These are phyloP conservation scores for Simalia tracyae DNA, from an alignment of 2,797 vertebrate species.

Conservation along the genomic window DNA sequence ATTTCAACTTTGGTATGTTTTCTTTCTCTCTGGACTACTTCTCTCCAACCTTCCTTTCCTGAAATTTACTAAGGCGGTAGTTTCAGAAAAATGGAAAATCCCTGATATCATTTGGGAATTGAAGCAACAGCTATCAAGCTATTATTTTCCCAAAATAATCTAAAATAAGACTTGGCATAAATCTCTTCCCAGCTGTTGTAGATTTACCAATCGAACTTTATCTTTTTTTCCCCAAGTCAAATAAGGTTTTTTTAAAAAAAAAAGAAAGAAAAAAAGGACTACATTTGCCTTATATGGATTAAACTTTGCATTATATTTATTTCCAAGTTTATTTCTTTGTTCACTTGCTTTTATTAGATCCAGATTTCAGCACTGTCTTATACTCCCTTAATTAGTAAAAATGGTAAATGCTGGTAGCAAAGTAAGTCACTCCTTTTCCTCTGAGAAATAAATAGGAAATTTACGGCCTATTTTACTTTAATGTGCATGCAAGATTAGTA, in stretches of 20 bases:
- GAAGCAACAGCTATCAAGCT: slow-evolving; percentile 48
- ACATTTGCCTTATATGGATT: slow-evolving; percentile 78
- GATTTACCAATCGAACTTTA: slow-evolving; percentile 67
- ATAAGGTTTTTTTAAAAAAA: slow-evolving; percentile 34
- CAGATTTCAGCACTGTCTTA: slow-evolving; percentile 37
- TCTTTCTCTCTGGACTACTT: slow-evolving; percentile 39
- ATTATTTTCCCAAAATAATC: slow-evolving; percentile 58
- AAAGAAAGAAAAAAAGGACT: slow-evolving; percentile 46
- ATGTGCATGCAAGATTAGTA: slow-evolving; percentile 5
- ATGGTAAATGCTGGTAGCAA: slow-evolving; percentile 42
- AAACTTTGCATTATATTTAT: slow-evolving; percentile 60
- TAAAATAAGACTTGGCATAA: slow-evolving; percentile 75
- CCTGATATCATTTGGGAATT: slow-evolving; percentile 58
- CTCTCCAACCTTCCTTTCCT: slow-evolving; percentile 6
- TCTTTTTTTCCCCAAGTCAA: slow-evolving; percentile 61
- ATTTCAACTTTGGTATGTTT: not conserved
- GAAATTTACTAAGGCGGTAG: slow-evolving; percentile 35
- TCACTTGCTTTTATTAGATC: slow-evolving; percentile 54
- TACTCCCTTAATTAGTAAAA: slow-evolving; percentile 48
- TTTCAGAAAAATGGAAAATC: slow-evolving; percentile 51
- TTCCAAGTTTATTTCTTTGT: slow-evolving; percentile 55
- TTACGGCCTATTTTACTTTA: not conserved
- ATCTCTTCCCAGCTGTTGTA: slow-evolving; percentile 71
- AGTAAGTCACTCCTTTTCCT: slow-evolving; percentile 10
- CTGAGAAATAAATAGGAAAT: not conserved